phyloP scores from a whole-genome alignment of 2,797 vertebrate species.

The Pangasius djambal region DNA sequence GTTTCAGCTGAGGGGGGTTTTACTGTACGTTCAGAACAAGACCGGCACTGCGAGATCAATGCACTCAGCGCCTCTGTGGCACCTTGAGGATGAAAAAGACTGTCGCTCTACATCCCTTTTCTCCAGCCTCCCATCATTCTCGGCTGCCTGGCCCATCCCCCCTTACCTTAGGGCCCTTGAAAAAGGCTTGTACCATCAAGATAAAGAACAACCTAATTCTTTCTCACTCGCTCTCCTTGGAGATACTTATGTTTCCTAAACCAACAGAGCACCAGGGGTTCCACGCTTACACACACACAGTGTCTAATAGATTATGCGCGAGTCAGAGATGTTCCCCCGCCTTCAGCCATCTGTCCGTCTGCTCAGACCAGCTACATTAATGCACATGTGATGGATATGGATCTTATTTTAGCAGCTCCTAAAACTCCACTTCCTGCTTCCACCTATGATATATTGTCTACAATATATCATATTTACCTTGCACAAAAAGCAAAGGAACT shows the following conservation, averaged over 20 bases:
- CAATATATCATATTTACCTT: not conserved
- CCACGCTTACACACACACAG: not conserved
- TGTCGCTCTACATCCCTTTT: not conserved
- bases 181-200: not conserved
- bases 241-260: conserved; percentile 24
- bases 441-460: not conserved
- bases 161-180: not conserved
- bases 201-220: not conserved
- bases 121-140: conserved; percentile 1
- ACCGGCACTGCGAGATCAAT: not conserved
- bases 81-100: not conserved
- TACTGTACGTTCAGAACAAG: not conserved
- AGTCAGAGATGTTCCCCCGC: not conserved
- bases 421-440: not conserved
- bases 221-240: not conserved
- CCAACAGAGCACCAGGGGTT: conserved; percentile 27
- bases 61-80: not conserved
- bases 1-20: not conserved
- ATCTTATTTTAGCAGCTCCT: conserved; percentile 11
- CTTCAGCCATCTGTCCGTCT: conserved; percentile 20
- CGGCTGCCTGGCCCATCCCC: not conserved
- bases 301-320: conserved; percentile 25
- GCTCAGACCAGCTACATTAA: not conserved
- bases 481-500: not conserved
- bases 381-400: not conserved